phyloP scores from a whole-genome alignment of 2,888 invertebrate species.

The Ophion obscuratus region DNA sequence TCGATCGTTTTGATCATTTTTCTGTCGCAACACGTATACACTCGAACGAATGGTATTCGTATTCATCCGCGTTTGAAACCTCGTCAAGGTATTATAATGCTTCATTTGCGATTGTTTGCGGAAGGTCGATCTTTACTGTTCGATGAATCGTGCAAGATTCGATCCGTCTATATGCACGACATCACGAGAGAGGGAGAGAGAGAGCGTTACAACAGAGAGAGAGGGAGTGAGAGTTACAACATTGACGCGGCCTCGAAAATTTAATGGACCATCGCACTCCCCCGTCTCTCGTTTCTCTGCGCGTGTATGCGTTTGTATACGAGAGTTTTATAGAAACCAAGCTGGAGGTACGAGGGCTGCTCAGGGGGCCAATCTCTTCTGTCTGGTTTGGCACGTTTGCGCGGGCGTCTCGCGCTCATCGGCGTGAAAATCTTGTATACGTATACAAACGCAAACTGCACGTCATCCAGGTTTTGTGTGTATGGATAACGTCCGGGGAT shows the following conservation, averaged over 20 bases:
- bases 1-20: neutral
- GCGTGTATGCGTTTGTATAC: constrained; percentile 16
- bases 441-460: constrained; percentile 6
- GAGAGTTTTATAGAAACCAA: constrained; percentile 18
- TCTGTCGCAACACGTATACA: neutral
- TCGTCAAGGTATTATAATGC: constrained; percentile 75
- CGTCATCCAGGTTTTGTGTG: constrained; percentile 30
- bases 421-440: constrained; percentile 68
- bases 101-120: constrained; percentile 79
- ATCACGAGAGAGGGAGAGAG: neutral
- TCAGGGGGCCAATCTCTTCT: constrained; percentile 75
- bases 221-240: constrained; percentile 45
- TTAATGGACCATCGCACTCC: constrained; percentile 74
- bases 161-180: constrained; percentile 43
- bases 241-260: constrained; percentile 71
- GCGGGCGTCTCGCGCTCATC: constrained; percentile 63
- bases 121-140: constrained; percentile 74
- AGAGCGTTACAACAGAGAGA: too few species aligned
- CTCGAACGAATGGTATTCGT: neutral
- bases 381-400: constrained; percentile 77
- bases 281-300: constrained; percentile 39
- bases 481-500: constrained; percentile 50
- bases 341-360: constrained; percentile 3
- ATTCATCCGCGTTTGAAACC: constrained; percentile 45
- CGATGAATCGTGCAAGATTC: constrained; percentile 72